phyloP scores from a whole-genome alignment of 2,797 vertebrate species.

The Hydrocynus forskahlii region DNA sequence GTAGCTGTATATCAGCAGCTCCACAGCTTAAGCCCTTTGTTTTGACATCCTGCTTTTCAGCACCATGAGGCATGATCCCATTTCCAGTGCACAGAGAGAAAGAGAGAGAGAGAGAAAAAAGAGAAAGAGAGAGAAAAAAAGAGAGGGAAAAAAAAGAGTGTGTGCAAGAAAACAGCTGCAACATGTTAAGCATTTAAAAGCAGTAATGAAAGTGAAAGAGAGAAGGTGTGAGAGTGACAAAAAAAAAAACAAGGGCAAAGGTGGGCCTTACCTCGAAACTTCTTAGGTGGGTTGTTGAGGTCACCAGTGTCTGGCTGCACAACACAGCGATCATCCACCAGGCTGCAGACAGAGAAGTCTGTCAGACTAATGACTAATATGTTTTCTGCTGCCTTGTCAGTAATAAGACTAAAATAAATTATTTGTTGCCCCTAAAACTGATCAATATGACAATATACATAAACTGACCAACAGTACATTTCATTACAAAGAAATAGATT shows the following conservation, averaged over 20 bases:
- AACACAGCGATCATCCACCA: constrained; percentile 97
- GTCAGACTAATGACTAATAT: constrained; percentile 2
- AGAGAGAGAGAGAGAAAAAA: background rate
- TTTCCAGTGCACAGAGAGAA: background rate
- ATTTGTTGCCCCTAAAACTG: too few relatives aligned
- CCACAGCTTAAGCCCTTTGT: constrained; percentile 13
- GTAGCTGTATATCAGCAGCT: constrained; percentile 12
- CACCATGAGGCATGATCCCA: background rate
- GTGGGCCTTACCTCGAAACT: constrained; percentile 91
- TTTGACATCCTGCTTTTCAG: background rate
- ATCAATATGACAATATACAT: too few relatives aligned
- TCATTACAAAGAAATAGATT: too few relatives aligned
- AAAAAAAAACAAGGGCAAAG: background rate
- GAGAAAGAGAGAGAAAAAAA: background rate
- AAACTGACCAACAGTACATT: too few relatives aligned
- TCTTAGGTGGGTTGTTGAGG: constrained; percentile 98
- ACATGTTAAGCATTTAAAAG: background rate
- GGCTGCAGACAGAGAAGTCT: constrained; percentile 75
- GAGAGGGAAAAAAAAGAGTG: background rate
- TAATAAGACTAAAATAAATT: background rate
- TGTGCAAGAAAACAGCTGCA: background rate
- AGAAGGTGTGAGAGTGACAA: background rate
- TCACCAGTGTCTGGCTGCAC: constrained; percentile 97
- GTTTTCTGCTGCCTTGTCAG: background rate
- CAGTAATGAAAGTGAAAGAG: background rate